Evolutionary conservation across 53 echinoderm and acorn worm species (phyloP), one percentile per base, ranked within the genome.

Genomic region (Echinarachnius parma): DNA sequence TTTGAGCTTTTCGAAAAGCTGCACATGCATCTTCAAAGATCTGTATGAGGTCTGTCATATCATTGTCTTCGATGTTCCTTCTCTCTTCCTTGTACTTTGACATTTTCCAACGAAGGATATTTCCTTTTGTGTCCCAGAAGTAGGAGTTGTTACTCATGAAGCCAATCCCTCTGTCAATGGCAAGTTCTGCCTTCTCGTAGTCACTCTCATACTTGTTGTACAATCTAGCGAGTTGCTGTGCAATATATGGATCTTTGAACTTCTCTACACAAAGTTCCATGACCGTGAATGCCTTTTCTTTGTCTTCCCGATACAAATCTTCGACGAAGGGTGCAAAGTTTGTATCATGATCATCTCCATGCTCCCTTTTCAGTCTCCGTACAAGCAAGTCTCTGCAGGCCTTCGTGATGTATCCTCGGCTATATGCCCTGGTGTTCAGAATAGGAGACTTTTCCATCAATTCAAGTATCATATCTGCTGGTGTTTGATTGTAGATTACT

Each of bases 91-190:
- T 28, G 21, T 20, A n/a, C 30, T 16, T 55, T 21, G 44, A 37
- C 72, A 81, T 66, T 45, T 75, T 61, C 24, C 75, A 39, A 19
- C 35, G 47, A 20, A 42, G 59, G 16, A 89, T 72, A 29, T 77
- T 52, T 20, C 85, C 91, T 31, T 86, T 82, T 33, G 91, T 91
- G 63, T 86, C 86, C 76, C 66, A 86, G 0, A 86, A 59, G 46
- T 62, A 86, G 18, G 80, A 55, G 20, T 80, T 86, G 18, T 76
- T 60, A 21, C n/a, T 22, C 0, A 60, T 25, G 9, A 79, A 31
- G 2, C 67, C 22, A 10, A 91, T 28, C 0, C 83, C 82, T 27
- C 50, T 67, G 7, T 86, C 77, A 31, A 78, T 82, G 23, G 46
- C 81, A 9, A 30, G 16, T 18, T 60, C 50, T 13, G 91, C 91